phyloP scores from a whole-genome alignment of 2,113 vertebrate species.

The Dolichotis patagonum region DNA sequence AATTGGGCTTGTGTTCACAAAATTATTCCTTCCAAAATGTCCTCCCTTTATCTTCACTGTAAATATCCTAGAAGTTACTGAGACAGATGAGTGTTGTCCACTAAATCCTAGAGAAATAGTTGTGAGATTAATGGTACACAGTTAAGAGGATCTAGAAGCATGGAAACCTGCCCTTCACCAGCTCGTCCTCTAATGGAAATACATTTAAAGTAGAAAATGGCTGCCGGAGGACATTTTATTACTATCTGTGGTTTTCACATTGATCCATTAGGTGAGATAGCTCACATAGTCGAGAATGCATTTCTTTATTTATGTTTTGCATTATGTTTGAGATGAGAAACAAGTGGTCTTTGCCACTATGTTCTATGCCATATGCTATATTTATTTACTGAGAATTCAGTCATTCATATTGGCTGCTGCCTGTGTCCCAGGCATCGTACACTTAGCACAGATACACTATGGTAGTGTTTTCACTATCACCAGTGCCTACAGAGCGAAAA shows the following conservation, averaged over 20 bases:
- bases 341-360: background rate
- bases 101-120: background rate
- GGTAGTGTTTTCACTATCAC: background rate
- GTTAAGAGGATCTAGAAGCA: background rate
- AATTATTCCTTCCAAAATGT: background rate
- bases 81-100: background rate
- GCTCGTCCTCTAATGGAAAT: background rate
- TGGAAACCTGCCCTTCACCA: background rate
- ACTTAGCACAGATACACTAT: background rate
- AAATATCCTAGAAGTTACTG: background rate
- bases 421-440: background rate
- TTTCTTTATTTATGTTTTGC: background rate
- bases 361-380: background rate
- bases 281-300: background rate
- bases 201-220: background rate
- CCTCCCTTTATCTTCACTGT: background rate
- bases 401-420: background rate
- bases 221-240: background rate
- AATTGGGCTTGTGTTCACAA: background rate
- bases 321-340: background rate
- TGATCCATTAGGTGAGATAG: background rate
- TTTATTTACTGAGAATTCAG: background rate
- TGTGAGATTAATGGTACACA: background rate
- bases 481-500: background rate
- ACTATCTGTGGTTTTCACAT: background rate